Base-by-base conservation (phyloP, 2,888 invertebrate genomes). In the Dryadula phaetusa region DNA sequence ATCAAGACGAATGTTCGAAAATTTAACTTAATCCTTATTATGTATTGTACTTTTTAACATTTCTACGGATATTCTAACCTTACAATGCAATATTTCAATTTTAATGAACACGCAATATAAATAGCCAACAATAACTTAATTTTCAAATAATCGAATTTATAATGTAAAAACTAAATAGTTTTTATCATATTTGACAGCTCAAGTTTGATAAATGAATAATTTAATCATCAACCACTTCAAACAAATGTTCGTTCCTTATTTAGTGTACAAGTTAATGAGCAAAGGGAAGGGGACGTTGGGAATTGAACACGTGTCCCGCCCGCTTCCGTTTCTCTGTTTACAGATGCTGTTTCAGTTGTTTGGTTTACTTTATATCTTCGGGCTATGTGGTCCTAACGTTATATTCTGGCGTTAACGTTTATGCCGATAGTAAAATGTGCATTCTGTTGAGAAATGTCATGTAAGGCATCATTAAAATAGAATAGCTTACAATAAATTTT, bases 231-330 rank as follows among this genome's bases (percentile, higher is more conserved):
- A 47, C 28, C 60, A 66, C 53, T 64, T 52, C 64, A 69, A 66
- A 69, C 67, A 67, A 69, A 70, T 68, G 67, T 69, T 65, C 67
- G 75, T 75, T 77, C 77, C 75, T 75, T 77, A 78, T 83, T 79
- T 83, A 81, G 81, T 76, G 72, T 69, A 72, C 68, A 69, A 68
- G 74, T 80, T 84, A 85, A 84, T 82, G 80, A 82, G 79, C 73
- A 72, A 72, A 74, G 78, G 82, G 81, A 79, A 80, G 81, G 78
- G 78, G 78, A 77, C 69, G 72, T 54, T 66, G 73, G 78, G 78
- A 76, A 79, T 76, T 71, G 77, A 81, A 83, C 86, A 85, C 86
- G 85, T 85, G 86, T 81, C 79, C 77, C 76, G 75, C 70, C 74
- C 75, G 79, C 79, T 86, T 86, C 86, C 86, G 85, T 79, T 75